Evolutionary conservation across 2,113 vertebrate species (phyloP).

Genomic region (Lycaon pictus): DNA sequence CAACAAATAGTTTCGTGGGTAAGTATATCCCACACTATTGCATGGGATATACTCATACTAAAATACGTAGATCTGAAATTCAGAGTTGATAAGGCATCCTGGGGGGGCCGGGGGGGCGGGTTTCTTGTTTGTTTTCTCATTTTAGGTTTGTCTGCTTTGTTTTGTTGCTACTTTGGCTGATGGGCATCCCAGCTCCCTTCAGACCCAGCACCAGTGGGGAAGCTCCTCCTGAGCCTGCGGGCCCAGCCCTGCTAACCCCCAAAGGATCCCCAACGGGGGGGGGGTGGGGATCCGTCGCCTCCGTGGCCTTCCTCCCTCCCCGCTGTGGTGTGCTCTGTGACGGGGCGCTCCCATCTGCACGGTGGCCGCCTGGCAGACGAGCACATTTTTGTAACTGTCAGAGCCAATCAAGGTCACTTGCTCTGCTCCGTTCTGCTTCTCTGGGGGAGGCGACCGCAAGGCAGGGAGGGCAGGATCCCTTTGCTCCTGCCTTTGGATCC

Average conservation of each 20-base stretch:
- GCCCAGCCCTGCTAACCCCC: neutral
- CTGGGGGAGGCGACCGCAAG: neutral
- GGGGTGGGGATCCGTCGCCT: fast-evolving
- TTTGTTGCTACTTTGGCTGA: neutral
- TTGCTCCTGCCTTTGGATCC: neutral
- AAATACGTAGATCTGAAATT: neutral
- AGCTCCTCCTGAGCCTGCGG: neutral
- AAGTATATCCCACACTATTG: neutral
- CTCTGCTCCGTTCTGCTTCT: neutral
- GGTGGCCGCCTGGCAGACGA: neutral
- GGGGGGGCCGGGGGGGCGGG: neutral
- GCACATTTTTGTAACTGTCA: neutral
- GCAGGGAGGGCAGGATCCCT: too few relatives aligned
- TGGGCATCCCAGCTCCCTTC: neutral
- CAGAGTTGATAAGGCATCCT: neutral
- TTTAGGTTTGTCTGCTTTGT: neutral
- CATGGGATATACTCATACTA: neutral
- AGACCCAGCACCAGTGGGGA: too few relatives aligned
- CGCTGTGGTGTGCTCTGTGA: neutral
- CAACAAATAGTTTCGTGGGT: neutral
- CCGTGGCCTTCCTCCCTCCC: neutral
- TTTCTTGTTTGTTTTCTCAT: neutral
- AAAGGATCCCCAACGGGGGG: neutral
- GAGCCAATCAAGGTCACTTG: slow-evolving; percentile 55
- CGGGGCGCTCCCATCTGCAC: fast-evolving